Conservation (phyloP, 2,888 invertebrate species). For the Drosophila peninsularis region DNA sequence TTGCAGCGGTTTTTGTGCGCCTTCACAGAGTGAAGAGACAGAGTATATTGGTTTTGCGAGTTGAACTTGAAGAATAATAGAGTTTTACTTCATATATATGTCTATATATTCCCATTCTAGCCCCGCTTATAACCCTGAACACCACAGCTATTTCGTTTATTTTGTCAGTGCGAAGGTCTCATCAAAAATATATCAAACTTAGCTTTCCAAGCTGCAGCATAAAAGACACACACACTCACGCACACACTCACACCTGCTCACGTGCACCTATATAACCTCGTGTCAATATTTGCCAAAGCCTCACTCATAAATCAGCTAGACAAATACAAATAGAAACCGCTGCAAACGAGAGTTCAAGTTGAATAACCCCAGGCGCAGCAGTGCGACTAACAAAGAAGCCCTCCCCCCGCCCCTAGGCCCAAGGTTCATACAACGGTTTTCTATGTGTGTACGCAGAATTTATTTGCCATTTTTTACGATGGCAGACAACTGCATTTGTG, state of each 20-base stretch:
- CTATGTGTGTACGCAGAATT: constrained; percentile 44
- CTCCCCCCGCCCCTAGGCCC: not conserved
- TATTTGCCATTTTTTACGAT: constrained; percentile 44
- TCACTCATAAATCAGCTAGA: constrained; percentile 73
- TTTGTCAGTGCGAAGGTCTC: constrained; percentile 40
- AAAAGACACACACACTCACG: constrained; percentile 30
- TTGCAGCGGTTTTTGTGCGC: not conserved
- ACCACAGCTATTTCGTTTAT: constrained; percentile 5
- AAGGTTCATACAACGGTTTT: constrained; percentile 25
- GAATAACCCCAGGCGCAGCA: constrained; percentile 44
- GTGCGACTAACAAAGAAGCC: constrained; percentile 11
- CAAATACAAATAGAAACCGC: constrained; percentile 55
- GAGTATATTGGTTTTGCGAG: not conserved
- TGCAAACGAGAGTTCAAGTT: constrained; percentile 51
- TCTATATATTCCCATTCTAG: no score
- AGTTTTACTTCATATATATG: no score
- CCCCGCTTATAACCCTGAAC: no score
- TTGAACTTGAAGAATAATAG: no score
- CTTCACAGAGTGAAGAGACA: not conserved
- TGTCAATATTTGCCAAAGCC: constrained; percentile 64
- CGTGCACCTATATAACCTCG: constrained; percentile 36
- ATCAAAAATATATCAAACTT: constrained; percentile 27
- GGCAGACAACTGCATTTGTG: constrained; percentile 1
- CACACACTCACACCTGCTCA: constrained; percentile 4
- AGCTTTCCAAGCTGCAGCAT: constrained; percentile 57